Evolutionary conservation across 2,113 vertebrate genomes (phyloP).

Genomic region (Procavia capensis): DNA sequence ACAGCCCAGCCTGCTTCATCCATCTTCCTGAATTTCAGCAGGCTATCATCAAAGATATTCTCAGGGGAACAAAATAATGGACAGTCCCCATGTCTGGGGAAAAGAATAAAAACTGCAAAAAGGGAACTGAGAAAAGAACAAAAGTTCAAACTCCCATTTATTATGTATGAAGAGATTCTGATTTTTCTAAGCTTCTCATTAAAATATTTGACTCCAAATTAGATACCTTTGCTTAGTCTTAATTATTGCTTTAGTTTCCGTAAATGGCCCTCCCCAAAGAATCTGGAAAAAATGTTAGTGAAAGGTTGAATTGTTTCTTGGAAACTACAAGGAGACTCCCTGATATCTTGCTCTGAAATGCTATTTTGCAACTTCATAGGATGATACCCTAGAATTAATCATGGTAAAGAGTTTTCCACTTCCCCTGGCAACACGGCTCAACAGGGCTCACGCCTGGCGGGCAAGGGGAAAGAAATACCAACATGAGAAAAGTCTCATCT

Average conservation of each 20-base stretch:
- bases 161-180: constrained; percentile 30
- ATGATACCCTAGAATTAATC: constrained; percentile 61
- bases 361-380: constrained; percentile 68
- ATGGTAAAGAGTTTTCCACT: constrained; percentile 50
- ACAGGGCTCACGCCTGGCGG: background rate
- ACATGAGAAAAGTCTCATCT: background rate
- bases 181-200: constrained; percentile 65
- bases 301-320: constrained; percentile 67
- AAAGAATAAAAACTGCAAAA: constrained; percentile 26
- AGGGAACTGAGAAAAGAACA: constrained; percentile 32
- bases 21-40: constrained; percentile 23
- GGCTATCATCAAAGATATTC: constrained; percentile 5
- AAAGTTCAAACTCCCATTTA: constrained; percentile 53
- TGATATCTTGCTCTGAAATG: constrained; percentile 67
- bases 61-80: constrained; percentile 22
- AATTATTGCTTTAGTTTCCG: constrained; percentile 66
- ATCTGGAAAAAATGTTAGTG: constrained; percentile 60
- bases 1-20: background rate
- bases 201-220: constrained; percentile 62
- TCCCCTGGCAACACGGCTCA: constrained; percentile 52
- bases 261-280: constrained; percentile 70
- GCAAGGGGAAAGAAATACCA: background rate
- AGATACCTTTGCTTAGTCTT: constrained; percentile 70
- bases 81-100: background rate
- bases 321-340: constrained; percentile 46